A percentile compares a stretch with the other conserved stretches of the same genome.
These are phyloP conservation scores for Clitarchus hookeri DNA, from an alignment of 2,888 invertebrate genomes.

Conservation along the genomic window DNA sequence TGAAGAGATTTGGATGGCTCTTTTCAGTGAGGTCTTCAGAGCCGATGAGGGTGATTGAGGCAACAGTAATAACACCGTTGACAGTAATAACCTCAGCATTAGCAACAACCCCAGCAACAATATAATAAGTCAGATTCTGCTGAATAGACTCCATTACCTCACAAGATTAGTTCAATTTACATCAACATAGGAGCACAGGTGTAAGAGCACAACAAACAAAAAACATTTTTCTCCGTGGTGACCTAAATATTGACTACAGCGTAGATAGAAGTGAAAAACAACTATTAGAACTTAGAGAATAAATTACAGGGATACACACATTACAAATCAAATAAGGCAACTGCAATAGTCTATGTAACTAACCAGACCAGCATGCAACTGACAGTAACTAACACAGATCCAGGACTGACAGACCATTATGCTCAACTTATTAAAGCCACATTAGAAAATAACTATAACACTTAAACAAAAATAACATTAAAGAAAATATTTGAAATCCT, in stretches of 20 bases:
- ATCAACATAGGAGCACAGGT: neutral
- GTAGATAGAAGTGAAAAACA: neutral
- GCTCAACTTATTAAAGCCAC: neutral
- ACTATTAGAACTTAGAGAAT: neutral
- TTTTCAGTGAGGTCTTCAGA: too few species aligned
- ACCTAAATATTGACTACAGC: neutral
- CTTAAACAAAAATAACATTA: neutral
- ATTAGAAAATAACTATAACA: neutral
- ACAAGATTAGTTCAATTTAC: too few species aligned
- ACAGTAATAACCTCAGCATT: too few species aligned
- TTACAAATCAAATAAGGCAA: neutral
- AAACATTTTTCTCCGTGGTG: neutral
- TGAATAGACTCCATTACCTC: too few species aligned
- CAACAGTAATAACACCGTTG: too few species aligned
- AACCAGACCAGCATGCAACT: neutral
- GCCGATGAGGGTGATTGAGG: too few species aligned
- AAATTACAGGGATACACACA: neutral
- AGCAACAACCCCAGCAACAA: too few species aligned
- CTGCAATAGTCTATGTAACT: neutral
- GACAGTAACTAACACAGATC: neutral
- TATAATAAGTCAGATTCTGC: too few species aligned
- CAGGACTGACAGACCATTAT: neutral
- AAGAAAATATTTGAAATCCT: neutral
- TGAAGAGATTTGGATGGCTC: too few species aligned
- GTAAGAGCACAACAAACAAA: neutral